A percentile compares a stretch with the other conserved stretches of the same genome.
Conservation (phyloP, 2,888 invertebrate species). For the Lumbricus terrestris region DNA sequence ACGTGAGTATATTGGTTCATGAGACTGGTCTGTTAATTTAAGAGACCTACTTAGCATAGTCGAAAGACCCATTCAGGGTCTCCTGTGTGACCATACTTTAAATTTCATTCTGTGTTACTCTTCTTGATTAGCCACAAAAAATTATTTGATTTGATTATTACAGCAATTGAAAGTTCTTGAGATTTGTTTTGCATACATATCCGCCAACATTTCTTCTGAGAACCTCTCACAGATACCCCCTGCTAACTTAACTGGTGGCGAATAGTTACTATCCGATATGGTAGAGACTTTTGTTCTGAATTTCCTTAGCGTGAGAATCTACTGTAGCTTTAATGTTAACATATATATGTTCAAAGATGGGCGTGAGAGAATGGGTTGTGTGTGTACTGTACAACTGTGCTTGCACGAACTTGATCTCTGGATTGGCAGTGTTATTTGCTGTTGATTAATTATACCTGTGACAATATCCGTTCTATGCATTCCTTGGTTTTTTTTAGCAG, state of each 20-base stretch:
- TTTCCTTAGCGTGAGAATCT: neutral
- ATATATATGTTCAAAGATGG: neutral
- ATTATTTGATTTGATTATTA: no score
- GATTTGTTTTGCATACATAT: no score
- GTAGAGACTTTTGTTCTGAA: neutral
- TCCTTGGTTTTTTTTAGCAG: neutral
- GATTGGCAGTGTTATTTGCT: neutral
- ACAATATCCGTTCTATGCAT: neutral
- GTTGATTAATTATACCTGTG: neutral
- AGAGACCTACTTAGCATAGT: no score
- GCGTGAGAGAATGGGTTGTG: neutral
- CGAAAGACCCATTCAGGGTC: no score
- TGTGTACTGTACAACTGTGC: no score
- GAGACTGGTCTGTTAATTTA: no score
- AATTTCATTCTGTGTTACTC: no score
- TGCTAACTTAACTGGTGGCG: neutral
- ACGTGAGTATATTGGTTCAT: no score
- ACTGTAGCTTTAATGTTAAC: neutral
- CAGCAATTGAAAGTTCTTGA: no score
- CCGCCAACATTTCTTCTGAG: neutral
- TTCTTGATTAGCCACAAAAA: no score
- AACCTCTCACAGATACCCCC: neutral
- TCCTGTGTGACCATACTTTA: no score
- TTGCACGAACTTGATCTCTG: neutral
- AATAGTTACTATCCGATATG: no score